These are phyloP conservation scores for Ophioninae sp. DNA, from an alignment of 2,888 invertebrate genomes.

Conservation along the genomic window DNA sequence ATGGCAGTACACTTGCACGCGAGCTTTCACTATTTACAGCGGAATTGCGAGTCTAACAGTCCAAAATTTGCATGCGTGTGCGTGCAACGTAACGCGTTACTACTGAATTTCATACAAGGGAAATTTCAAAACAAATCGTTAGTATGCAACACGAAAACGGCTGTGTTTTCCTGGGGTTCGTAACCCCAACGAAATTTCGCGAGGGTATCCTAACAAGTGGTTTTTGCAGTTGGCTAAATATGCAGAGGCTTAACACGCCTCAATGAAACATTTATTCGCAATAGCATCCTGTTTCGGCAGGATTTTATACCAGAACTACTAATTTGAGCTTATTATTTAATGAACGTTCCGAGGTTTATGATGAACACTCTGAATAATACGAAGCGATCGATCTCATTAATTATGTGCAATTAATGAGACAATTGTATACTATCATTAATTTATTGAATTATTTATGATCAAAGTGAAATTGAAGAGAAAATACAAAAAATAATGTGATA, in stretches of 20 bases:
- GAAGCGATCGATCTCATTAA: not conserved
- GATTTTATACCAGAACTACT: not conserved
- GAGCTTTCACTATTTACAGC: conserved; percentile 31
- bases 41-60: not conserved
- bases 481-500: too few relatives aligned
- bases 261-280: not conserved
- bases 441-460: too few relatives aligned
- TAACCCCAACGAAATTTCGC: conserved; percentile 5
- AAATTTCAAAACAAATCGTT: conserved; percentile 27
- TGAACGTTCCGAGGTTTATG: too few relatives aligned
- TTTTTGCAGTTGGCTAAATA: not conserved
- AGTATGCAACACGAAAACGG: conserved; percentile 7
- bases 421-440: not conserved
- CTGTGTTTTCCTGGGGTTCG: conserved; percentile 8
- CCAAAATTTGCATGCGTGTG: conserved; percentile 37
- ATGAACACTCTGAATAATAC: not conserved
- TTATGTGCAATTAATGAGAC: not conserved
- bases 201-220: not conserved
- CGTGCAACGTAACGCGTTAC: conserved; percentile 23
- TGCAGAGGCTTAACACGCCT: not conserved
- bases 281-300: not conserved
- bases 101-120: conserved; percentile 31
- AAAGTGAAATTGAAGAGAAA: too few relatives aligned
- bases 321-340: not conserved
- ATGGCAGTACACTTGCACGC: conserved; percentile 29